phyloP scores from a whole-genome alignment of 2,888 invertebrate genomes.

The Lysandra coridon region DNA sequence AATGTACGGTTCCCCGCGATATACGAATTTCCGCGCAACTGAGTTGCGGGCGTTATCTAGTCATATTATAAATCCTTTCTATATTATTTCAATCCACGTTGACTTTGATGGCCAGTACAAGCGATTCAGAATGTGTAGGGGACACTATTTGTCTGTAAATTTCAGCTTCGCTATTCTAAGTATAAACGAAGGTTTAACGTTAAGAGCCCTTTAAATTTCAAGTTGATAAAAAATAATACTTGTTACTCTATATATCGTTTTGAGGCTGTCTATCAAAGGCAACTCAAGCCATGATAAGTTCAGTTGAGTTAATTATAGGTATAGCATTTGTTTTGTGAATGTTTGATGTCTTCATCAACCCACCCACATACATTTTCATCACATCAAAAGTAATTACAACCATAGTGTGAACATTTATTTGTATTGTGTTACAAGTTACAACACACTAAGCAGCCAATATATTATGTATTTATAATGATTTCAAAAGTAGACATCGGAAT shows the following conservation, averaged over 20 bases:
- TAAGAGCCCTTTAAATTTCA: neutral
- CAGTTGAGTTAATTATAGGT: neutral
- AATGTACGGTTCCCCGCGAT: no score
- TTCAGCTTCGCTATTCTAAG: no score
- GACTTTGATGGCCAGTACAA: no score
- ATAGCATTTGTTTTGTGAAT: neutral
- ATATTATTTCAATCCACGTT: no score
- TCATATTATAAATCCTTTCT: no score
- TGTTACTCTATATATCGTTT: neutral
- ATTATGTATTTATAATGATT: neutral
- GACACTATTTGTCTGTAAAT: no score
- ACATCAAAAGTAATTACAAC: constrained; percentile 8
- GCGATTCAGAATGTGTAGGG: no score
- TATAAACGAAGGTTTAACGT: no score
- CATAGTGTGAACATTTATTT: neutral
- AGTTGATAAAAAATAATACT: neutral
- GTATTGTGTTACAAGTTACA: neutral
- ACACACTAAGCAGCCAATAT: neutral
- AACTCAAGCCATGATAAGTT: neutral
- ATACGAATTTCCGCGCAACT: no score
- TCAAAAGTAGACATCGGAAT: neutral
- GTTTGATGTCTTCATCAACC: neutral
- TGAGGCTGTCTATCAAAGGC: constrained; percentile 34
- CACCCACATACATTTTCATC: neutral
- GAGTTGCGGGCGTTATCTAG: no score